Evolutionary conservation across 2,113 vertebrate genomes (phyloP).

Genomic region (Cranoglanis bouderius): DNA sequence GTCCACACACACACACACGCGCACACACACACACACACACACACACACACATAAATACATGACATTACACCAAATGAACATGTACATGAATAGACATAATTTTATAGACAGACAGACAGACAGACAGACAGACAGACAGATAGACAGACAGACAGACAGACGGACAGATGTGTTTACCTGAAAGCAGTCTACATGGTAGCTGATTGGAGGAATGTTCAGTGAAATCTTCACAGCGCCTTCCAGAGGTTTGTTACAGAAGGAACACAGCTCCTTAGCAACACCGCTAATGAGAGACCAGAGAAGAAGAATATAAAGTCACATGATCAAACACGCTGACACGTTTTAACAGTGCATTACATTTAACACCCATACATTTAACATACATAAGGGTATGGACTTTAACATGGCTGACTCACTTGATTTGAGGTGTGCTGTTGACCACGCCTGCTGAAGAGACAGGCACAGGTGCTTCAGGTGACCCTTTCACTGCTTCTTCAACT

Average conservation of each 20-base stretch:
- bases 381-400: neutral
- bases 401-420: neutral
- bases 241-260: conserved; percentile 59
- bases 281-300: conserved; percentile 41
- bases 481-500: conserved; percentile 33
- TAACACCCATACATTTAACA: neutral
- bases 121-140: too few relatives aligned
- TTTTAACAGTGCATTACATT: neutral
- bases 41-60: neutral
- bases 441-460: conserved; percentile 24
- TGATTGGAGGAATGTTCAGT: conserved; percentile 54
- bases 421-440: neutral
- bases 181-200: conserved; percentile 63
- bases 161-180: conserved; percentile 54
- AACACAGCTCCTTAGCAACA: conserved; percentile 47
- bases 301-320: conserved; percentile 1
- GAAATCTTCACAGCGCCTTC: conserved; percentile 58
- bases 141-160: neutral
- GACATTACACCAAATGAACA: neutral
- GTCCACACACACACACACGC: conserved; percentile 49
- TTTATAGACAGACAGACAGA: neutral
- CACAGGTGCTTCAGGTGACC: conserved; percentile 10
- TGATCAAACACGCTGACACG: neutral
- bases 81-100: neutral
- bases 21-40: conserved; percentile 13